These are phyloP conservation scores for Pectinophora gossypiella DNA, from an alignment of 1,140 invertebrate genomes.

Conservation along the genomic window DNA sequence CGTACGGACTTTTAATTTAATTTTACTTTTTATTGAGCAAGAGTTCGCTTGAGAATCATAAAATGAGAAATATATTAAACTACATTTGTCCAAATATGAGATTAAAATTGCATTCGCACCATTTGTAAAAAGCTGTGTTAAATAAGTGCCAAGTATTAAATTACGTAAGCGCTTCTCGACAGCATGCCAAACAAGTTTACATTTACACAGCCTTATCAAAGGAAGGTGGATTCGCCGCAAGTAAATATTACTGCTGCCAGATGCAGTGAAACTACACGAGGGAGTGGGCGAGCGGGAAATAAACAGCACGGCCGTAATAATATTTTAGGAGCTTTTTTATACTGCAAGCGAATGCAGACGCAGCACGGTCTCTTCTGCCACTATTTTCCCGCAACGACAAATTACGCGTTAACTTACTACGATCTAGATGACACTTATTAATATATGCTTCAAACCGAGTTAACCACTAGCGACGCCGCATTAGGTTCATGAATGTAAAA, in stretches of 20 bases:
- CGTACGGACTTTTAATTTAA: neutral
- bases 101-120: neutral
- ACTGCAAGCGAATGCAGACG: neutral
- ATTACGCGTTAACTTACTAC: neutral
- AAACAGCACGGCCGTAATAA: neutral
- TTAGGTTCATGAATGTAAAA: constrained; percentile 2
- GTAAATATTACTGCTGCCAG: constrained; percentile 24
- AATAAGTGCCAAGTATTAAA: constrained; percentile 2
- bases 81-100: neutral
- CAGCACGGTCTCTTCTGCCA: neutral
- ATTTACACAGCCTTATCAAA: constrained; percentile 1
- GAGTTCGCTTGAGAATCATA: no score
- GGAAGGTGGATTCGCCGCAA: constrained; percentile 16
- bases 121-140: neutral
- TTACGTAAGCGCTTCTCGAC: neutral
- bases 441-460: neutral
- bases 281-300: constrained; percentile 3
- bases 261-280: constrained; percentile 19
- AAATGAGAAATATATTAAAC: neutral
- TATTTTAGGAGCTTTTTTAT: neutral
- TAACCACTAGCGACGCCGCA: neutral
- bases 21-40: no score
- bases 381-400: neutral
- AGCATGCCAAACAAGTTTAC: constrained; percentile 4
- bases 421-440: neutral